These are phyloP conservation scores for Podarcis raffonei DNA, from an alignment of 2,113 vertebrate species.

Conservation along the genomic window DNA sequence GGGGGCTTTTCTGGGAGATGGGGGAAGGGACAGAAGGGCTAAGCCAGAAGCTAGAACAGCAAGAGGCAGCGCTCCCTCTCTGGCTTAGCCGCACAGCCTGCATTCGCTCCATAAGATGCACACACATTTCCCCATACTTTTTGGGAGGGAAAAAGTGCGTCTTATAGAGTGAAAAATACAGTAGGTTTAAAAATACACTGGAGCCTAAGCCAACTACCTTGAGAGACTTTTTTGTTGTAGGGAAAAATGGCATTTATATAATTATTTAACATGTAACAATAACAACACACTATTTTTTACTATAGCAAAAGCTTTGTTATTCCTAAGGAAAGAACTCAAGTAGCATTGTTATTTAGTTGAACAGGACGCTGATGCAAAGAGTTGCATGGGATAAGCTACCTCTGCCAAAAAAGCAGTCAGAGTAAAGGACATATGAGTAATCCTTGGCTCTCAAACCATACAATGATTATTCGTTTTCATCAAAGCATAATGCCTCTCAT, in stretches of 20 bases:
- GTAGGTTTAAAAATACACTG: background rate
- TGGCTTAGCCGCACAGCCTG: too few species aligned
- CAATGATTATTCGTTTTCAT: conserved; percentile 41
- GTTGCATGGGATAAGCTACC: background rate
- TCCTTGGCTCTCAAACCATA: conserved; percentile 19
- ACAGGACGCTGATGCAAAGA: background rate
- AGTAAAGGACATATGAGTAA: conserved; percentile 24
- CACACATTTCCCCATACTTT: too few species aligned
- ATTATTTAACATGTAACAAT: background rate
- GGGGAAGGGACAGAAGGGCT: too few species aligned
- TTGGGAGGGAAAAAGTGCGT: too few species aligned
- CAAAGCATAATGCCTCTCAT: conserved; percentile 28
- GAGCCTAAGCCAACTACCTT: background rate
- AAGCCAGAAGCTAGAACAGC: too few species aligned
- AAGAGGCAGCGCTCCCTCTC: too few species aligned
- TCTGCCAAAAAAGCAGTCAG: background rate
- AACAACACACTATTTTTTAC: background rate
- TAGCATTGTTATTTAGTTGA: background rate
- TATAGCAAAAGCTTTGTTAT: background rate
- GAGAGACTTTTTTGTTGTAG: background rate
- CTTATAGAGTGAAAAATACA: too few species aligned
- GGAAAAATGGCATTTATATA: background rate
- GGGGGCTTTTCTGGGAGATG: too few species aligned
- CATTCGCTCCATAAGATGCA: too few species aligned
- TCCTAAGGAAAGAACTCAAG: background rate